A percentile compares a stretch with the other conserved stretches of the same genome.
phyloP scores from a whole-genome alignment of 2,113 vertebrate species.

The Osmerus eperlanus region DNA sequence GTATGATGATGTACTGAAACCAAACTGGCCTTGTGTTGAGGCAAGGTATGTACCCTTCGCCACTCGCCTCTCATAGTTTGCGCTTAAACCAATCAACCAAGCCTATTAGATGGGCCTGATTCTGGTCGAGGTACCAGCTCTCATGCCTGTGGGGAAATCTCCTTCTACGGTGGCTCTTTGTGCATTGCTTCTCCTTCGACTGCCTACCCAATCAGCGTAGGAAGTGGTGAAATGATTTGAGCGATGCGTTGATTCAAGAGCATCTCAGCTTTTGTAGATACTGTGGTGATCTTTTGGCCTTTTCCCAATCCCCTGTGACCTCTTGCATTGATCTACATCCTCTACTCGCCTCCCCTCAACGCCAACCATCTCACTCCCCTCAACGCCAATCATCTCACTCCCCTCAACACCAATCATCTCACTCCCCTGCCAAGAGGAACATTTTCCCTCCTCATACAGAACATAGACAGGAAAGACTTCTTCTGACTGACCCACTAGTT shows the following conservation, averaged over 20 bases:
- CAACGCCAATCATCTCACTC: no score
- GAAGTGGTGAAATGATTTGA: conserved; percentile 22
- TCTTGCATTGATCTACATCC: background rate
- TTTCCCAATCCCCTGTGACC: background rate
- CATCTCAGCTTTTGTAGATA: conserved; percentile 32
- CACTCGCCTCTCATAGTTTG: conserved; percentile 24
- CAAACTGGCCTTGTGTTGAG: conserved; percentile 48
- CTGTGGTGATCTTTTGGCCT: background rate
- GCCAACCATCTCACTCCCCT: no score
- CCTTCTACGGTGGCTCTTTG: conserved; percentile 18
- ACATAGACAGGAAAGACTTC: no score
- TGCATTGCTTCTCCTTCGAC: conserved; percentile 32
- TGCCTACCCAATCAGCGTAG: conserved; percentile 46
- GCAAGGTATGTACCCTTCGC: conserved; percentile 68
- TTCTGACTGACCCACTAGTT: no score
- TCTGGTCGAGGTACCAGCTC: conserved; percentile 35
- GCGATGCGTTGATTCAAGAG: background rate
- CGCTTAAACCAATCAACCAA: conserved; percentile 58
- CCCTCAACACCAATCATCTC: no score
- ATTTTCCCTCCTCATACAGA: no score
- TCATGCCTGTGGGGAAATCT: conserved; percentile 17
- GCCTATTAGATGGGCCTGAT: conserved; percentile 44
- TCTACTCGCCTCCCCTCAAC: background rate
- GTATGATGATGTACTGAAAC: conserved; percentile 69
- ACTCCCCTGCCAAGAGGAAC: no score